Percentiles rank a stretch among this genome's conserved stretches.
Evolutionary conservation across 64 coral and sea anemone genomes (phyloP).

Genomic region (Stylophora pistillata): DNA sequence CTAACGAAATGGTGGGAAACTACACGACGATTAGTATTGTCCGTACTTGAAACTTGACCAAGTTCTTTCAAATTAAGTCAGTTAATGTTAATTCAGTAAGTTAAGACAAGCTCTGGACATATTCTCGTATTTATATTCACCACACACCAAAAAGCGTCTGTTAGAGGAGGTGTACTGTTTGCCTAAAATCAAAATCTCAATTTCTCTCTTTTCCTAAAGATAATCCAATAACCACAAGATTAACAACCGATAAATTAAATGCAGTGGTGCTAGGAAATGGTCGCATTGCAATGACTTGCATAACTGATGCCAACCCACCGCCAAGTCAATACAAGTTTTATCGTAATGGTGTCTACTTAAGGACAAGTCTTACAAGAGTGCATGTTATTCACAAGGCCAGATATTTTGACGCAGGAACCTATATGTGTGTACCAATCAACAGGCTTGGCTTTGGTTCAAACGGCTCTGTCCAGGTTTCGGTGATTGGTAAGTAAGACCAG

Average conservation of each 20-base stretch:
- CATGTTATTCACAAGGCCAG: constrained; percentile 47
- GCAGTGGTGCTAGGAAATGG: constrained; percentile 72
- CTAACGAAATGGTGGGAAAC: too few relatives aligned
- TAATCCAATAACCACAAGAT: constrained; percentile 47
- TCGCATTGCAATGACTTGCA: constrained; percentile 40
- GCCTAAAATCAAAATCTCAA: too few relatives aligned
- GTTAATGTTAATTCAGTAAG: too few relatives aligned
- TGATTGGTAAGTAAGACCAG: constrained; percentile 7
- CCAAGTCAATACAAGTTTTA: constrained; percentile 67
- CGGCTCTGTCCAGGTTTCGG: constrained; percentile 19
- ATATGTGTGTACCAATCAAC: constrained; percentile 56
- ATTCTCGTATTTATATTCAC: too few relatives aligned
- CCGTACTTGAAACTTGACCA: too few relatives aligned
- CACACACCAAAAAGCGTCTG: too few relatives aligned
- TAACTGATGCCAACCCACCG: constrained; percentile 71
- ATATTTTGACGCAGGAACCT: constrained; percentile 47
- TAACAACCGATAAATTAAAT: constrained; percentile 58
- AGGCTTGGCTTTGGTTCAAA: constrained; percentile 33
- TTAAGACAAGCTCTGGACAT: too few relatives aligned
- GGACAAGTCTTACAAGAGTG: constrained; percentile 7
- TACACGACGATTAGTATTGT: too few relatives aligned
- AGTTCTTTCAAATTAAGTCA: too few relatives aligned
- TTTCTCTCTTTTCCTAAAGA: constrained; percentile 29
- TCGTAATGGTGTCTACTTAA: constrained; percentile 34
- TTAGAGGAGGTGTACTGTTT: too few relatives aligned